Base-by-base conservation (phyloP, 2,113 vertebrate genomes). In the Stomatorhinus ivindoensis region DNA sequence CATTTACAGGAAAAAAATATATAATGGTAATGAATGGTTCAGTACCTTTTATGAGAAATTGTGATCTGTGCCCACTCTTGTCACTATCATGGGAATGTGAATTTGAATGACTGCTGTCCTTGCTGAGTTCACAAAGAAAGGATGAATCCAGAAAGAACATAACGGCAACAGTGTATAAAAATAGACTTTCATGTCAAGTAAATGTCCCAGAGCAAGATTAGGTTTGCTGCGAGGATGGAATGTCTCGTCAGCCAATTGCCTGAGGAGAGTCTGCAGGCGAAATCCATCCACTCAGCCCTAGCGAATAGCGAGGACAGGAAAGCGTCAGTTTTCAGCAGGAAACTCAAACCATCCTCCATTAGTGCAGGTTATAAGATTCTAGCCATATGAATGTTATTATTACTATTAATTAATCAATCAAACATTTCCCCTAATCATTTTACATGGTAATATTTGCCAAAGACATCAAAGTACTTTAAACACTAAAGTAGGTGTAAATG, bases 211-310 rank as follows among this genome's bases (percentile, higher is more conserved):
- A 95, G 96, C 96, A 94, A 96, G 96, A 96, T 96, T 95, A 96
- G 94, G 92, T 92, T 93, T 94, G 94, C 96, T 96, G 94, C 95
- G 95, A 96, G 95, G 95, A 93, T 31, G 95, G 95, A 94, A 95
- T 95, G 94, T 95, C 91, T 95, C 92, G 94, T 95, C 95, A 94
- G 95, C 94, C 93, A 94, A 92, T 95, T 91, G 95, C 97, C 97
- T 93, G 92, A 95, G 96, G 97, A 97, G 92, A 94, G 94, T 97
- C 96, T 95, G 91, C 93, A 92, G 97, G 97, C 96, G 92, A 96
- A 95, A 95, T 96, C 95, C 95, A 94, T 95, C 94, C 93, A 93
- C 94, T 91, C 94, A 95, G 93, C 92, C 91, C 92, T 90, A 92
- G 93, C 94, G 94, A 96, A 96, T 96, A 94, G 93, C 91, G 92